These are phyloP conservation scores for Pristionchus japonicus DNA, from an alignment of 2,888 invertebrate genomes.

Conservation along the genomic window DNA sequence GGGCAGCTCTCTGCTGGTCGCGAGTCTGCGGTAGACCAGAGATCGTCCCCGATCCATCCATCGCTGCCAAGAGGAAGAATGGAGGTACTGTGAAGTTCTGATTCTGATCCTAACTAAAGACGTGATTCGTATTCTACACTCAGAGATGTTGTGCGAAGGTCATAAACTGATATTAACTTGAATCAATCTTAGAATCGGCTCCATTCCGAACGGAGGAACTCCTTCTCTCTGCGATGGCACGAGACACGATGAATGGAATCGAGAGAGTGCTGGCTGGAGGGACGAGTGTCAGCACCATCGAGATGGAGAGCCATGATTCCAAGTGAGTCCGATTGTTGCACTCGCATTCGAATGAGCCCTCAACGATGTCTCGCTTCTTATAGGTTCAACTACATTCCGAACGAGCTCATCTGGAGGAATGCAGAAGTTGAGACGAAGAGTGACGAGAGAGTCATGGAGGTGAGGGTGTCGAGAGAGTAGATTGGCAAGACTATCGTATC, in stretches of 20 bases:
- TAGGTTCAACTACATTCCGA: conserved; percentile 22
- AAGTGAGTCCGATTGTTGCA: not conserved
- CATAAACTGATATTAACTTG: too few relatives aligned
- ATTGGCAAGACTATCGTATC: not conserved
- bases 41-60: conserved; percentile 36
- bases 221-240: not conserved
- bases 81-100: not conserved
- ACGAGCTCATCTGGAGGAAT: conserved; percentile 25
- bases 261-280: conserved; percentile 17
- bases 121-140: too few relatives aligned
- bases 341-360: not conserved
- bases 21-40: conserved; percentile 34
- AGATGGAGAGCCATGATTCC: conserved; percentile 32
- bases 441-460: conserved; percentile 20
- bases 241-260: conserved; percentile 26
- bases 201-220: conserved; percentile 19
- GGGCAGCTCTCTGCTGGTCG: conserved; percentile 46
- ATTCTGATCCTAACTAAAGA: too few relatives aligned
- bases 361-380: not conserved
- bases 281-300: not conserved
- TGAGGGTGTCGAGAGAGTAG: not conserved
- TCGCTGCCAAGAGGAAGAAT: not conserved
- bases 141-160: too few relatives aligned
- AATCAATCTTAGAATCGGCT: not conserved
- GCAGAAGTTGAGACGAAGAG: not conserved